These are phyloP conservation scores for Syngnathus typhle DNA, from an alignment of 2,113 vertebrate genomes.

Conservation along the genomic window DNA sequence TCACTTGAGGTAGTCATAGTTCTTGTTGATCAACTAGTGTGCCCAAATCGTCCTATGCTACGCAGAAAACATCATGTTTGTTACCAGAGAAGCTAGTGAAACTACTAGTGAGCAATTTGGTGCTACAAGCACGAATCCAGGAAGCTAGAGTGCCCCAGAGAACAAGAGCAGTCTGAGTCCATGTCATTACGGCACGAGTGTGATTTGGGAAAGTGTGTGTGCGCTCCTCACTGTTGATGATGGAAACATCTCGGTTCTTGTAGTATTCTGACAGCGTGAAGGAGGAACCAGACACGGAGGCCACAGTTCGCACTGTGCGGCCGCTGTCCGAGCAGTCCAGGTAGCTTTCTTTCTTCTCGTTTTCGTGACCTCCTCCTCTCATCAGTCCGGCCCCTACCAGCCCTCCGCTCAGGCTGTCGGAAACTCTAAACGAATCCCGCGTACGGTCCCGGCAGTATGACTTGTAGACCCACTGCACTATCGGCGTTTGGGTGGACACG, in stretches of 20 bases:
- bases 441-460: slow-evolving; percentile 66
- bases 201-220: neutral
- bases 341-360: slow-evolving; percentile 33
- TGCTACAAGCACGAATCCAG: too few relatives aligned
- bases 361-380: slow-evolving; percentile 34
- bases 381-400: slow-evolving; percentile 25
- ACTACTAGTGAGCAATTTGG: too few relatives aligned
- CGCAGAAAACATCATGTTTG: too few relatives aligned
- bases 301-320: slow-evolving; percentile 61
- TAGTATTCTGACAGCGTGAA: slow-evolving; percentile 64
- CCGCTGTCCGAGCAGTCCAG: slow-evolving; percentile 63
- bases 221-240: slow-evolving; percentile 60
- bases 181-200: neutral
- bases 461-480: slow-evolving; percentile 68
- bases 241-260: slow-evolving; percentile 67
- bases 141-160: too few relatives aligned
- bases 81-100: too few relatives aligned
- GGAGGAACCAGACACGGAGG: slow-evolving; percentile 59
- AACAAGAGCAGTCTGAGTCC: too few relatives aligned
- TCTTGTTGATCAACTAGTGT: too few relatives aligned
- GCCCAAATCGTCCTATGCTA: too few relatives aligned
- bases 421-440: slow-evolving; percentile 47
- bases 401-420: slow-evolving; percentile 35
- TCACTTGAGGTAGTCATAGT: too few relatives aligned
- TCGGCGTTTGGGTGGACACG: slow-evolving; percentile 55